These are phyloP conservation scores for Hylaea fasciaria DNA, from an alignment of 2,888 invertebrate species.

Conservation along the genomic window DNA sequence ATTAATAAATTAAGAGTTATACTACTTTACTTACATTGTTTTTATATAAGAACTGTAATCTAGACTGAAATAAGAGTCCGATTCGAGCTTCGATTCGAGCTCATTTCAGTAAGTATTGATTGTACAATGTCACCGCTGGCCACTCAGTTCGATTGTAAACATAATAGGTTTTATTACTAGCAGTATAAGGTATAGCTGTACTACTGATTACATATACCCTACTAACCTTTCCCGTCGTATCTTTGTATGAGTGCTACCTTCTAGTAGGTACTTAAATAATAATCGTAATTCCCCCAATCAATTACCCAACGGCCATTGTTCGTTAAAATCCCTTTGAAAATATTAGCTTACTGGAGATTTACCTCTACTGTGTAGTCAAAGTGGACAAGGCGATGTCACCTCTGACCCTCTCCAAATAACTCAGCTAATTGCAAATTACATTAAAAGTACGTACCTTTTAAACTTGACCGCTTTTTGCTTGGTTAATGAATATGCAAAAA, in stretches of 20 bases:
- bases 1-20: too few relatives aligned
- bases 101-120: constrained; percentile 6
- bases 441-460: constrained; percentile 56
- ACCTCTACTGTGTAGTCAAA: constrained; percentile 47
- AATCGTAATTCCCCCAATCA: constrained; percentile 39
- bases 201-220: too few relatives aligned
- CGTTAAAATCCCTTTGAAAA: constrained; percentile 56
- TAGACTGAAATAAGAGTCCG: neutral
- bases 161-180: constrained; percentile 28
- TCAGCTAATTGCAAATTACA: constrained; percentile 60
- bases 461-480: constrained; percentile 46
- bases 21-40: neutral
- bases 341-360: constrained; percentile 55
- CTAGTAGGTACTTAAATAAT: constrained; percentile 42
- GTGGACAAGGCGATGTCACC: constrained; percentile 53
- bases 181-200: too few relatives aligned
- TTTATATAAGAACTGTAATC: neutral
- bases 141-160: constrained; percentile 12
- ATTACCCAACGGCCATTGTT: constrained; percentile 53
- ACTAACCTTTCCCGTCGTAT: too few relatives aligned
- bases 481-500: constrained; percentile 40
- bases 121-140: neutral
- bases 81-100: neutral
- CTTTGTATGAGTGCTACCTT: constrained; percentile 37
- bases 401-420: constrained; percentile 46